Evolutionary conservation across 2,113 vertebrate genomes (phyloP).

Genomic region (Centropristis striata): DNA sequence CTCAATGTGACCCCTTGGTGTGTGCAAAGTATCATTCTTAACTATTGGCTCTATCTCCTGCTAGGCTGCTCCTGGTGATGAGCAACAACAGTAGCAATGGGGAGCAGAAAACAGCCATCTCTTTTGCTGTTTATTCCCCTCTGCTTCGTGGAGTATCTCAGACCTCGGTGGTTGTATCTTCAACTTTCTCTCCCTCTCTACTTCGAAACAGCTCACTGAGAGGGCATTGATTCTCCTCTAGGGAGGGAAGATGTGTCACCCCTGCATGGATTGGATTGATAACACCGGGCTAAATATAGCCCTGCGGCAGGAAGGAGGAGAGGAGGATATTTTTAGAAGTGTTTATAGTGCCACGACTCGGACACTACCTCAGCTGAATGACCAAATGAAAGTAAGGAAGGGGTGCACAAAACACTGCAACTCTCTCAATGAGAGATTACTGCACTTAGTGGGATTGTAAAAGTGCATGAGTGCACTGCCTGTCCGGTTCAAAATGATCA

Average conservation of each 20-base stretch:
- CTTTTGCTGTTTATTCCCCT: conserved; percentile 17
- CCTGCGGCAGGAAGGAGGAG: conserved; percentile 79
- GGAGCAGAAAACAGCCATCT: conserved; percentile 45
- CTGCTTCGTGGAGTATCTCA: conserved; percentile 36
- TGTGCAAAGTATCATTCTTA: conserved; percentile 42
- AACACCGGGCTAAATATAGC: conserved; percentile 84
- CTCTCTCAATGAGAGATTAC: conserved; percentile 49
- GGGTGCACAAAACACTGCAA: conserved; percentile 15
- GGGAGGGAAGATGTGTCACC: conserved; percentile 78
- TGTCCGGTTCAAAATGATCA: conserved; percentile 35
- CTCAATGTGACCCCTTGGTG: conserved; percentile 65
- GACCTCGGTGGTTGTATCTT: conserved; percentile 29
- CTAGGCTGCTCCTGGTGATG: conserved; percentile 49
- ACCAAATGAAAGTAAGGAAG: conserved; percentile 41
- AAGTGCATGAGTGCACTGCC: conserved; percentile 39
- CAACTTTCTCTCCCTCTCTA: conserved; percentile 31
- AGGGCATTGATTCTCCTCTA: conserved; percentile 73
- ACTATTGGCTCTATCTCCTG: conserved; percentile 45
- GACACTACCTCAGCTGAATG: conserved; percentile 70
- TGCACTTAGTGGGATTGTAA: conserved; percentile 65
- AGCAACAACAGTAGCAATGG: conserved; percentile 52
- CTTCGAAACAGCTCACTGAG: conserved; percentile 59
- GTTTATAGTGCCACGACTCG: conserved; percentile 74
- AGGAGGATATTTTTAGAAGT: conserved; percentile 82
- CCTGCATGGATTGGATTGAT: conserved; percentile 80